These are phyloP conservation scores for Arctocebus calabarensis DNA, from an alignment of 2,797 vertebrate species.

Conservation along the genomic window DNA sequence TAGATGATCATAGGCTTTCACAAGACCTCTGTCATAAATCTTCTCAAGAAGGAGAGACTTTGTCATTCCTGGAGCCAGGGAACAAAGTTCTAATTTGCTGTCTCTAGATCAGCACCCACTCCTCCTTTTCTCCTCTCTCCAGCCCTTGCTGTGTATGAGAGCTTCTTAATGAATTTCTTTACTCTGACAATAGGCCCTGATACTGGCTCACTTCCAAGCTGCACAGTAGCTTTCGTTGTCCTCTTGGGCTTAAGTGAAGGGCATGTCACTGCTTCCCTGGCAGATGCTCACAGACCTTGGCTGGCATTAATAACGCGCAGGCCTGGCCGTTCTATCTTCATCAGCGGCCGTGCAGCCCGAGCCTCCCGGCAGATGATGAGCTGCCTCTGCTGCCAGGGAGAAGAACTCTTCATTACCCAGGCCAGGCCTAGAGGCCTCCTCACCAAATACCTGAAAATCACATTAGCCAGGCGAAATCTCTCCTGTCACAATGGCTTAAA, in stretches of 20 bases:
- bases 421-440: constrained; percentile 73
- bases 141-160: constrained; percentile 63
- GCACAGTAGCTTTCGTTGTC: constrained; percentile 75
- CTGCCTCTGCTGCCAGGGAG: constrained; percentile 82
- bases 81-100: constrained; percentile 64
- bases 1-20: not conserved
- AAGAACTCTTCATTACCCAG: constrained; percentile 82
- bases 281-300: constrained; percentile 70
- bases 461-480: not conserved
- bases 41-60: not conserved
- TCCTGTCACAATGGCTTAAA: not conserved
- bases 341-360: constrained; percentile 77
- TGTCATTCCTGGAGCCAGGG: not conserved
- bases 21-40: not conserved
- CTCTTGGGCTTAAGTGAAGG: constrained; percentile 84
- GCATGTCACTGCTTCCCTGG: constrained; percentile 85
- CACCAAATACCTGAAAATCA: constrained; percentile 78
- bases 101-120: constrained; percentile 38
- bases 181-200: constrained; percentile 47
- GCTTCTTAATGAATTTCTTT: constrained; percentile 76
- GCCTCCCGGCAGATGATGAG: constrained; percentile 75
- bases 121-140: constrained; percentile 35
- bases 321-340: constrained; percentile 85
- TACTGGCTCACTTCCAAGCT: constrained; percentile 64
- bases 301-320: constrained; percentile 81